These are phyloP conservation scores for Drosophila tristis DNA, from an alignment of 1,140 invertebrate genomes.

Conservation along the genomic window DNA sequence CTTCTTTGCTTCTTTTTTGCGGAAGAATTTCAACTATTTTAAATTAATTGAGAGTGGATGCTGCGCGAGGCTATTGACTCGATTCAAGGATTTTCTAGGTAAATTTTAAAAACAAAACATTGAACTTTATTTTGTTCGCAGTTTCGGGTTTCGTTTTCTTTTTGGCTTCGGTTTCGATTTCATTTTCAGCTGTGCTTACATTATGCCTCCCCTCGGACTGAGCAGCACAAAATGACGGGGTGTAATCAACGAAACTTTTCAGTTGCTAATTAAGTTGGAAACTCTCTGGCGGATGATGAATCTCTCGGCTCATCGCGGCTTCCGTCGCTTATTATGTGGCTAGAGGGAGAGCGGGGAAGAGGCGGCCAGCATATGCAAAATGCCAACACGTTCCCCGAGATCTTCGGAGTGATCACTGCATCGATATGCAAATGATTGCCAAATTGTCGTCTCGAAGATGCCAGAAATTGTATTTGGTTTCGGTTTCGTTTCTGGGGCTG, in stretches of 20 bases:
- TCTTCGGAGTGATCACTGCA: slow-evolving; percentile 51
- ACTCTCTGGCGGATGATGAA: slow-evolving; percentile 21
- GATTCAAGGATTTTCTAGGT: slow-evolving; percentile 71
- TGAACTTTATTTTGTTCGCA: slow-evolving; percentile 43
- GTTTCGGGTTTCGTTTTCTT: neutral
- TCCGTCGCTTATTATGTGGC: neutral
- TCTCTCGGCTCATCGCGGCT: neutral
- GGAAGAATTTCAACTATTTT: slow-evolving; percentile 79
- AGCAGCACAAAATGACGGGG: slow-evolving; percentile 19
- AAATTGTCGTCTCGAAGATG: slow-evolving; percentile 58
- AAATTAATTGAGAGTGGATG: slow-evolving; percentile 48
- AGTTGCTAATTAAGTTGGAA: slow-evolving; percentile 63
- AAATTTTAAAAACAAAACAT: slow-evolving; percentile 76
- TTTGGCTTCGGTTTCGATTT: slow-evolving; percentile 15
- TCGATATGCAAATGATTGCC: slow-evolving; percentile 77
- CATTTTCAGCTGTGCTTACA: slow-evolving; percentile 41
- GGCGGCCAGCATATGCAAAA: slow-evolving; percentile 40
- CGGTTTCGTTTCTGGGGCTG: slow-evolving; percentile 14
- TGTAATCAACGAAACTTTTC: slow-evolving; percentile 24
- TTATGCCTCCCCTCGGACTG: slow-evolving; percentile 56
- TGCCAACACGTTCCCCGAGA: slow-evolving; percentile 67
- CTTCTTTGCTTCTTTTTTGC: slow-evolving; percentile 52
- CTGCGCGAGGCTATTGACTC: slow-evolving; percentile 62
- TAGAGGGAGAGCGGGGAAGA: no score
- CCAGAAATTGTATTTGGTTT: slow-evolving; percentile 18